Conservation (phyloP, 37 sponge, comb jelly and placozoan genomes). For the Cliona cf. orientalis region DNA sequence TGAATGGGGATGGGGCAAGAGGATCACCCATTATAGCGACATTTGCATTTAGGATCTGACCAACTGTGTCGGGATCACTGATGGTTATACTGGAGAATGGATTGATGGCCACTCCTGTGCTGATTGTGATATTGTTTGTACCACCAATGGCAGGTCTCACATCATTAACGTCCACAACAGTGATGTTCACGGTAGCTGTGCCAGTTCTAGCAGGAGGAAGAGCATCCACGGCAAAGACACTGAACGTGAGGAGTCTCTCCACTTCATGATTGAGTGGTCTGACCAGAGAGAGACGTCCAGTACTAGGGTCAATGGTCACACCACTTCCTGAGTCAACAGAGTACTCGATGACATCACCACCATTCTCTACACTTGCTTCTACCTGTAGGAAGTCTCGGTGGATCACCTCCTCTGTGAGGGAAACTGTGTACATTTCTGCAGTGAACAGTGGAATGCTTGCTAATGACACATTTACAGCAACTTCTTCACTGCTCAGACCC, state of each 20-base stretch:
- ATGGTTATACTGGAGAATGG: slow-evolving; percentile 31
- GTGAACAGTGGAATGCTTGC: slow-evolving; percentile 71
- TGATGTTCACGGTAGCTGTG: slow-evolving; percentile 68
- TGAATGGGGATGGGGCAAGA: slow-evolving; percentile 43
- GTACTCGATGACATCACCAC: slow-evolving; percentile 41
- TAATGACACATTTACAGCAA: slow-evolving; percentile 33
- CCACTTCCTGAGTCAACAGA: slow-evolving; percentile 31
- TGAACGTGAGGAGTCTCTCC: slow-evolving; percentile 14
- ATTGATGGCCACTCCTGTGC: slow-evolving; percentile 9
- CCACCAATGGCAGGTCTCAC: slow-evolving; percentile 36
- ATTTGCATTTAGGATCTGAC: slow-evolving; percentile 16
- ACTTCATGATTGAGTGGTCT: slow-evolving; percentile 51
- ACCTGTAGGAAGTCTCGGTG: slow-evolving; percentile 50
- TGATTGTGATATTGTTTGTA: slow-evolving; percentile 33
- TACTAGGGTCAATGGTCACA: slow-evolving; percentile 24
- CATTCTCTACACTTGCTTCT: slow-evolving; percentile 64
- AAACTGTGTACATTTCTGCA: slow-evolving; percentile 1
- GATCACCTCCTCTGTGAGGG: slow-evolving; percentile 35
- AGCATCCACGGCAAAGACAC: slow-evolving; percentile 75
- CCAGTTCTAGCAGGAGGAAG: slow-evolving; percentile 73
- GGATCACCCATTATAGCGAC: slow-evolving; percentile 36
- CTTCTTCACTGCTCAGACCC: slow-evolving; percentile 43
- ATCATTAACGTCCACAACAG: slow-evolving; percentile 60
- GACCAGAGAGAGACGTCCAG: slow-evolving; percentile 56
- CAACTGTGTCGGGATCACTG: slow-evolving; percentile 51